Evolutionary conservation across 2,888 invertebrate species (phyloP).

Genomic region (Trachelus stipa): DNA sequence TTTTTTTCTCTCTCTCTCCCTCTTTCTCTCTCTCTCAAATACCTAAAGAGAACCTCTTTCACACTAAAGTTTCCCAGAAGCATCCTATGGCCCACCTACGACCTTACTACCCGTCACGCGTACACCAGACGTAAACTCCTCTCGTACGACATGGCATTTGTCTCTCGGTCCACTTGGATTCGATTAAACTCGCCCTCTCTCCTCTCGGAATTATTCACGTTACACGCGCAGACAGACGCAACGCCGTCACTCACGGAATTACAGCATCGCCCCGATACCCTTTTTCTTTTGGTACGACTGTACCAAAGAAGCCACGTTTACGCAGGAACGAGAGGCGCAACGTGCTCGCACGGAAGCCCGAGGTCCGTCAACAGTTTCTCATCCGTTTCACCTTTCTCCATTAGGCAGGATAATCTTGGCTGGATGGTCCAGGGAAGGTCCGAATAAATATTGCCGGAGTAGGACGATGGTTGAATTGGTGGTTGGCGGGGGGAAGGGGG

Average conservation of each 20-base stretch:
- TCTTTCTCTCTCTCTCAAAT: background rate
- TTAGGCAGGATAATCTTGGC: background rate
- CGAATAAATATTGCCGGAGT: background rate
- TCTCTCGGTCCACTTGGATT: background rate
- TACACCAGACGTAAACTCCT: background rate
- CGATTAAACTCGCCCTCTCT: background rate
- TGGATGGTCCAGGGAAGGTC: background rate
- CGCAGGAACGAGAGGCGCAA: slow-evolving; percentile 21
- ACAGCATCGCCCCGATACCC: background rate
- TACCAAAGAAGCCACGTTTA: slow-evolving; percentile 22
- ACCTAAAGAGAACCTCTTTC: background rate
- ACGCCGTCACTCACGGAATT: background rate
- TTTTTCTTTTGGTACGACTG: slow-evolving; percentile 4
- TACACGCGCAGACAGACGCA: background rate
- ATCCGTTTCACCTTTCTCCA: slow-evolving; percentile 15
- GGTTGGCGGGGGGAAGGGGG: too few relatives aligned
- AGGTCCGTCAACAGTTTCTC: slow-evolving; percentile 18
- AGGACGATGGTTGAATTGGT: background rate
- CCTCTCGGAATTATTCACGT: background rate
- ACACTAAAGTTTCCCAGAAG: background rate
- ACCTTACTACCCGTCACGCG: background rate
- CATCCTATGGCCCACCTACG: background rate
- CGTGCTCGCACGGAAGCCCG: slow-evolving; percentile 18
- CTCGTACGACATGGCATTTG: background rate
- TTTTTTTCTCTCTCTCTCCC: background rate